phyloP scores from a whole-genome alignment of 2,797 vertebrate genomes.

The Lophotriccus pileatus region DNA sequence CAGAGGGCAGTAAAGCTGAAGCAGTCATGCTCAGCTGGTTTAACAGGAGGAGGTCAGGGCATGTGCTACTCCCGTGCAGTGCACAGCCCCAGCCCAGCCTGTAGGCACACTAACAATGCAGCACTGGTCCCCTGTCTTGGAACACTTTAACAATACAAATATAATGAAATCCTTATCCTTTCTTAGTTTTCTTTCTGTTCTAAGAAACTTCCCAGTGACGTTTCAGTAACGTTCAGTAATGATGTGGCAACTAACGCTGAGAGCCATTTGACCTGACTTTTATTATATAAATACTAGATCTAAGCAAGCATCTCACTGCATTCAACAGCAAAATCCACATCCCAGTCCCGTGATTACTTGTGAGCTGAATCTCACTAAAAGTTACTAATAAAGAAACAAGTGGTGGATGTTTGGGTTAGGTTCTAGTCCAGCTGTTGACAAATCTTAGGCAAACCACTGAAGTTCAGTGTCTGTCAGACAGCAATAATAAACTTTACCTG shows the following conservation, averaged over 20 bases:
- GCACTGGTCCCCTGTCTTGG: not conserved
- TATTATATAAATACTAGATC: not conserved
- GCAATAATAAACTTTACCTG: not conserved
- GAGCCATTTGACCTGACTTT: not conserved
- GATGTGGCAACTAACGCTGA: not conserved
- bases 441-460: not conserved
- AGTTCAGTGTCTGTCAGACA: not conserved
- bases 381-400: not conserved
- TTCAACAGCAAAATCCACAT: not conserved
- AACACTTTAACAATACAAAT: not conserved
- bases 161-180: not conserved
- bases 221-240: not conserved
- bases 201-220: not conserved
- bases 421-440: not conserved
- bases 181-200: not conserved
- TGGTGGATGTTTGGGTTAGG: not conserved
- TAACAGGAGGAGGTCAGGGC: not conserved
- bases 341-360: not conserved
- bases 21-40: fast-evolving
- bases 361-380: not conserved
- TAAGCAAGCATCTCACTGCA: not conserved
- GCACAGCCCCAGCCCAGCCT: not conserved
- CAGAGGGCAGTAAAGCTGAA: not conserved
- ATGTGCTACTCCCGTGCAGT: not conserved
- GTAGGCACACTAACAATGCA: not conserved